Base-by-base conservation (phyloP, 1,140 invertebrate species). In the Trypoxylus dichotomus region DNA sequence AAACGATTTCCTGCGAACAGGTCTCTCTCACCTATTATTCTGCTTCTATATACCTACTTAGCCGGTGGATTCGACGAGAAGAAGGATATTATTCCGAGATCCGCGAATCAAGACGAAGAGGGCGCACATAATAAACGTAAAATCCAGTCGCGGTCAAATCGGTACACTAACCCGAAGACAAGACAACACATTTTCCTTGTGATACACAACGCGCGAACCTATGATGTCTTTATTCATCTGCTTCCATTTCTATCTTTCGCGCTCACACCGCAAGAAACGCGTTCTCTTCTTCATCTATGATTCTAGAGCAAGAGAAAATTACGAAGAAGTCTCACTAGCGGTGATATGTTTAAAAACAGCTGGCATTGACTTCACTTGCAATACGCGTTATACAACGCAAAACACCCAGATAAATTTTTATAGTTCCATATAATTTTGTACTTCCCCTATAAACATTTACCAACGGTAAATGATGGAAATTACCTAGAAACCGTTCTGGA, bases 121-220 rank as follows among this genome's bases (percentile, higher is more conserved):
- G 11, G 60, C 21, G 21, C 60, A 68, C 60, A 29, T 68, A 68
- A 68, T 27, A 29, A 68, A 68, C 60, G 60, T 68, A 68, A 68
- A 68, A 68, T 68, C 60, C 60, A 68, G 60, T 68, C 60, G 60
- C 60, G 60, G 60, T 68, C 60, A 68, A 68, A 68, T 68, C 60
- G 60, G 60, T 68, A 68, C 60, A 68, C 60, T 68, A 68, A 68
- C 60, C 60, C 60, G 60, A 68, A 68, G 60, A 68, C 60, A 27
- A 68, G 60, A 24, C 60, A 68, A 68, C 60, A 68, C 60, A 68
- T 68, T 68, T 68, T 24, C 60, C 60, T 68, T 29, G 27, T 68
- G 19, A 19, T 19, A 54, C 19, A 54, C 47, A 54, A 19, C 47
- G 19, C 47, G 47, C 47, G 47, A 15, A 54, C 47, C 32, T 2